These are phyloP conservation scores for Sebastes matsubarae DNA, from an alignment of 2,797 vertebrate species.

Conservation along the genomic window DNA sequence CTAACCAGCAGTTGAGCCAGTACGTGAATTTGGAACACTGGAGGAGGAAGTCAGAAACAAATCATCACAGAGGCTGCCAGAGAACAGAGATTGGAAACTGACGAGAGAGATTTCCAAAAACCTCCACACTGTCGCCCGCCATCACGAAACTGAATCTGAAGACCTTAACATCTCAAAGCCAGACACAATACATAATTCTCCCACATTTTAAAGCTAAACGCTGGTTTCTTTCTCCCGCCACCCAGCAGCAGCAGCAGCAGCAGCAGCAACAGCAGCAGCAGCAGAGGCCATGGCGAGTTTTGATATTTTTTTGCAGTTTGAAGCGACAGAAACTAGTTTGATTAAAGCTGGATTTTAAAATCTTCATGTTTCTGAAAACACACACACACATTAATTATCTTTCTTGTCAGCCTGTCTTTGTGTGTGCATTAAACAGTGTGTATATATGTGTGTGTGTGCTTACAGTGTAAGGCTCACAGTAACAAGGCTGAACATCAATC, in stretches of 20 bases:
- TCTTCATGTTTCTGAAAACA: not conserved
- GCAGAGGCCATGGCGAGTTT: not conserved
- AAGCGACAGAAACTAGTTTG: not conserved
- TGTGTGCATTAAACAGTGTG: not conserved
- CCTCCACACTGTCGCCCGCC: not conserved
- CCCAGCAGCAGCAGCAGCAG: too few relatives aligned
- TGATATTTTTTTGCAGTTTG: not conserved
- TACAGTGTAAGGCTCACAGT: conserved; percentile 6
- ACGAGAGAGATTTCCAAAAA: conserved; percentile 24
- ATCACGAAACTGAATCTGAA: conserved; percentile 6
- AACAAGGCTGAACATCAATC: conserved; percentile 39
- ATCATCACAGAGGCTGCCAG: not conserved
- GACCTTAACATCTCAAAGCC: not conserved
- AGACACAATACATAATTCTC: not conserved
- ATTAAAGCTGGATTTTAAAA: conserved; percentile 7
- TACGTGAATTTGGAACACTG: not conserved
- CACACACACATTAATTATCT: not conserved
- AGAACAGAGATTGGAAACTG: conserved; percentile 17
- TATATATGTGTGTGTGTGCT: not conserved
- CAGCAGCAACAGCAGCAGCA: too few relatives aligned
- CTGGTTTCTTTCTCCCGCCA: not conserved
- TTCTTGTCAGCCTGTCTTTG: not conserved
- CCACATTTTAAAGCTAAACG: conserved; percentile 1
- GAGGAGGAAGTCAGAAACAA: not conserved
- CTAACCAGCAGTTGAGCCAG: not conserved